Conservation (phyloP, 1,140 invertebrate species). For the Conus ventricosus region DNA sequence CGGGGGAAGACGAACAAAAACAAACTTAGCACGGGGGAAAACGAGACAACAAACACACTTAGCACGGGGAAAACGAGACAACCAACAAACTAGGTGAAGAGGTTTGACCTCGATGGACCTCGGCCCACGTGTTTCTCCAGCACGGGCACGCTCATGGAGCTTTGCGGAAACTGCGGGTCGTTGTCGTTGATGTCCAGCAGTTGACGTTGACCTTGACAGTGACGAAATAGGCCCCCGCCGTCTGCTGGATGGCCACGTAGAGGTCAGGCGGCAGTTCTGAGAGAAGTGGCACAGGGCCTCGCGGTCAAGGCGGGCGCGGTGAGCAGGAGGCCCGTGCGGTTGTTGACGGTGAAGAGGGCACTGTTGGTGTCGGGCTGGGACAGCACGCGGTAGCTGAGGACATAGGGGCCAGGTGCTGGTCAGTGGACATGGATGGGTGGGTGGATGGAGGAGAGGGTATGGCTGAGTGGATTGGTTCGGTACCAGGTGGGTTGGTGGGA, state of each 20-base stretch:
- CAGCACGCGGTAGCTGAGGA: slow-evolving; percentile 23
- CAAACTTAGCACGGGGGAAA: too few species aligned
- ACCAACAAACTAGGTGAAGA: too few species aligned
- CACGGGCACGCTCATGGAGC: slow-evolving; percentile 52
- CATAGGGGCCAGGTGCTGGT: too few species aligned
- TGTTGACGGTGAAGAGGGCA: slow-evolving; percentile 31
- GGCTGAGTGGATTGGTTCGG: too few species aligned
- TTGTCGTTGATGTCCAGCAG: slow-evolving; percentile 92
- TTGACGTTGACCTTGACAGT: slow-evolving; percentile 53
- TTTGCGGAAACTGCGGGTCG: slow-evolving; percentile 83
- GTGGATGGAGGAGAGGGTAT: too few species aligned
- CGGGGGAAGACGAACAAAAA: too few species aligned
- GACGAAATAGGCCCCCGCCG: slow-evolving; percentile 41
- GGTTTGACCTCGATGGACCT: slow-evolving; percentile 81
- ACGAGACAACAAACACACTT: too few species aligned
- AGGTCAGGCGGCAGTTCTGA: slow-evolving; percentile 52
- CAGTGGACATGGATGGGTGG: too few species aligned
- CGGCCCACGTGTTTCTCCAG: slow-evolving; percentile 73
- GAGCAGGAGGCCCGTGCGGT: slow-evolving; percentile 42
- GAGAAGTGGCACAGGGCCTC: slow-evolving; percentile 48
- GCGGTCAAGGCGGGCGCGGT: slow-evolving; percentile 44
- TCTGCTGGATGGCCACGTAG: slow-evolving; percentile 44
- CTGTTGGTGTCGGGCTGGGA: slow-evolving; percentile 27
- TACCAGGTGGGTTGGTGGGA: too few species aligned
- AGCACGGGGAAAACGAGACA: too few species aligned